Base-by-base conservation (phyloP, 2,797 vertebrate species). In the Pogonophryne albipinna region DNA sequence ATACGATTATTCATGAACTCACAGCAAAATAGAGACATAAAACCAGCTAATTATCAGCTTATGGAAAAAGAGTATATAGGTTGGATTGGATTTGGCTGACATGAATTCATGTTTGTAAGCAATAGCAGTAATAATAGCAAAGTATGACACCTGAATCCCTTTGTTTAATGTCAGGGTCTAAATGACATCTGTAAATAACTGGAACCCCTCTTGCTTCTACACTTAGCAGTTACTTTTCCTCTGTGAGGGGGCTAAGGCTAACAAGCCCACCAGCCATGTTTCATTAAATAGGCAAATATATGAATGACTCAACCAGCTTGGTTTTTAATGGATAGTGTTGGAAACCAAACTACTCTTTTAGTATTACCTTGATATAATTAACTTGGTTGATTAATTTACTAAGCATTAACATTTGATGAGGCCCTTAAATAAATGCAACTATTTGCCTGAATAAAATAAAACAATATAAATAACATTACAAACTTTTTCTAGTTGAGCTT, bases 401-500 rank as follows among this genome's bases (percentile, higher is more conserved):
- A 27, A 27, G 27, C 20, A 65, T 44, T 23, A 50, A 44, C 14
- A 50, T 45, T 65, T 51, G 23, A 58, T 52, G 17, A 60, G 49
- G 27, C 42, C 31, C 3, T 65, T 49, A 34, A n/a, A 55, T 19
- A 51, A 52, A 64, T 73, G 46, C 19, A 78, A 55, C 42, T 17
- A 45, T 19, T 20, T 12, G 16, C n/a, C 9, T 44, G 62, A 74
- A 49, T 52, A 12, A 78, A 74, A 80, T 62, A 0, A 42, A 85
- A 75, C 45, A 47, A 57, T 78, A 71, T 45, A 38, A 42, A 57
- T 12, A 38, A 78, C 34, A 55, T 34, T 49, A 58, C 6, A 78
- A 76, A 77, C 52, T 49, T 78, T 58, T 67, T 79, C 51, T 72
- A 45, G 72, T 82, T 65, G 46, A 20, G 70, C 49, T 56, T 72